Base-by-base conservation (phyloP, 2,113 vertebrate genomes). In the Alligator mississippiensis region DNA sequence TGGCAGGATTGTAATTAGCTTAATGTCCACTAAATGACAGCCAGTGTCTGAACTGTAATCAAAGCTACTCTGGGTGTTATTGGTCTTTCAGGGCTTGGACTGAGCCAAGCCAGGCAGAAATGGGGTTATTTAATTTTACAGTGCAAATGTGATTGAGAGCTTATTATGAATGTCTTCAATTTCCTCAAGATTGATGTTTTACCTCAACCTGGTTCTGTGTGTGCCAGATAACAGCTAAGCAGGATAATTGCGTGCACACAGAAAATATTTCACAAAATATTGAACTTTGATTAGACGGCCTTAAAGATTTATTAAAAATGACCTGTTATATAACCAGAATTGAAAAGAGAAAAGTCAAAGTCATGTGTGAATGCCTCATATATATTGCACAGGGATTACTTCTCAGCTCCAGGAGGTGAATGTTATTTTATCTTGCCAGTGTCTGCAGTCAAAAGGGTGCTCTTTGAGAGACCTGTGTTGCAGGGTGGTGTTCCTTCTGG, bases 11-110 rank as follows among this genome's bases (percentile, higher is more conserved):
- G 21, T 77, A 83, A 94, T 95, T 87, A 87, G 27, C 81, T 58
- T 77, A 90, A 89, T 55, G 70, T 84, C 93, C 87, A 92, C 64
- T 94, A 92, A 94, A 91, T 82, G 80, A 86, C 66, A 91, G 60
- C 62, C 81, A 80, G 22, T 22, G 19, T 63, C 61, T 90, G 77
- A 90, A 87, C 74, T 77, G 88, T 89, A 93, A 85, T 90, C 87
- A 92, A 89, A 94, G 89, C 64, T 93, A 64, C 55, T 85, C 79
- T 77, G 82, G 61, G 62, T 95, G 60, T 76, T 93, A 72, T 55
- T 78, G 87, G 93, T 84, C 75, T 91, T 95, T 75, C 24, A 62
- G 85, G 85, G 64, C 28, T 70, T 80, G 77, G 34, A 18, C 66
- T 80, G 79, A 91, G 62, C 25, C 85, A 89, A 93, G 59, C 62